Base-by-base conservation (phyloP, 2,797 vertebrate genomes). In the Falco biarmicus region DNA sequence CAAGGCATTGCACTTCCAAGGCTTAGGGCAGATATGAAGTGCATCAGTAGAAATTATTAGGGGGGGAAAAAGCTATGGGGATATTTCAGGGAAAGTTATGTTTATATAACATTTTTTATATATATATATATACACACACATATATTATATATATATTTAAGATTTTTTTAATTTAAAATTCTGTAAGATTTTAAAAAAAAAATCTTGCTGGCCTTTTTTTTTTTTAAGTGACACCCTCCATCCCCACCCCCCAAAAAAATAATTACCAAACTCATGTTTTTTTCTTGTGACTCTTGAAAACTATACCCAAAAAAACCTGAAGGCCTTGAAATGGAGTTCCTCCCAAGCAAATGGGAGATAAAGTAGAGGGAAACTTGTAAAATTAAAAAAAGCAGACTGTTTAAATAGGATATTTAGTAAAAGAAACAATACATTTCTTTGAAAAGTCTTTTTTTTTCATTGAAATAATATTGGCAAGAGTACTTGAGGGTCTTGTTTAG, bases 401-500 rank as follows among this genome's bases (percentile, higher is more conserved):
- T 89, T 69, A 37, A 70, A 82, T 32, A 57, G 16, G 12, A 15
- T 60, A 70, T 66, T 65, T 74, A 82, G 53, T 56, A 34, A 76
- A 77, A 84, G 4, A 75, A 83, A 69, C 21, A 24, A 85, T 25
- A 74, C 1, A 54, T 64, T 85, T 85, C 2, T 78, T 75, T 85
- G 11, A 76, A 81, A 75, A 73, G n/a, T 39, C 4, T 11, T 29
- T 56, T 78, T 78, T 68, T 78, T 65, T 66, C 15, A 85, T 45
- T 64, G 19, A 75, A 80, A 83, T 83, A 85, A 65, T 85, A 85
- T 53, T 87, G 65, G 79, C 3, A 2, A 77, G 61, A 96, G 45
- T 64, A 89, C 57, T 81, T 85, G 15, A 93, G 60, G n/a, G n/a
- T 54, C 61, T 81, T 95, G 53, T 92, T 96, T 92, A 86, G 73